Conservation (phyloP, 2,888 invertebrate genomes). For the Macrophya alboannulata region DNA sequence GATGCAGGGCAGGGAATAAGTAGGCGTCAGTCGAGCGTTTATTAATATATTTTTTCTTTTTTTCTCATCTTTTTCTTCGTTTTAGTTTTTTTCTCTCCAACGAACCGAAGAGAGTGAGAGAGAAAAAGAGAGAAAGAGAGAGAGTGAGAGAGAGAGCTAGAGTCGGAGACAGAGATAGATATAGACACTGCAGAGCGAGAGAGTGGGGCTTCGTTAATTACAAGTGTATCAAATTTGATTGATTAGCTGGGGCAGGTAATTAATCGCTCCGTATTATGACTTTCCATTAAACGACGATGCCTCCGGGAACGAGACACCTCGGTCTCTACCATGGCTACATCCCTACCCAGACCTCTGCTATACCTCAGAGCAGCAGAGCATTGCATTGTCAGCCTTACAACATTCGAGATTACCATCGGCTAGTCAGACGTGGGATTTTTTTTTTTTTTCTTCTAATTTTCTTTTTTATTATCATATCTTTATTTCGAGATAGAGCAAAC, state of each 20-base stretch:
- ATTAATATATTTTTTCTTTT: slow-evolving; percentile 27
- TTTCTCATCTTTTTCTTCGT: too few species aligned
- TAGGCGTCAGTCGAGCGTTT: slow-evolving; percentile 36
- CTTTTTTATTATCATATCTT: slow-evolving; percentile 1
- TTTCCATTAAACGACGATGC: slow-evolving; percentile 56
- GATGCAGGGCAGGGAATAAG: neutral
- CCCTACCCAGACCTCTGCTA: too few species aligned
- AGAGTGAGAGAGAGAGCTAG: slow-evolving; percentile 6
- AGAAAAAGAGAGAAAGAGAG: slow-evolving; percentile 53
- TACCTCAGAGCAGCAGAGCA: too few species aligned
- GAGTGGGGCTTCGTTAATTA: slow-evolving; percentile 48
- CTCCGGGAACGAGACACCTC: slow-evolving; percentile 37
- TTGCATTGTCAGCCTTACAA: slow-evolving; percentile 26
- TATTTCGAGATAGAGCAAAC: neutral
- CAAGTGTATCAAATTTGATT: slow-evolving; percentile 56
- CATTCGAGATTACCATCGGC: slow-evolving; percentile 25
- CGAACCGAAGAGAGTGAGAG: slow-evolving; percentile 52
- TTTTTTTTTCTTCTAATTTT: too few species aligned
- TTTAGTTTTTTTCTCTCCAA: slow-evolving; percentile 53
- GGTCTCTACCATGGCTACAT: too few species aligned
- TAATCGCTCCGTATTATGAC: slow-evolving; percentile 57
- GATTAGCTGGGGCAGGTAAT: slow-evolving; percentile 50
- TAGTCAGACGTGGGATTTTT: too few species aligned
- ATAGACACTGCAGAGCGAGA: too few species aligned
- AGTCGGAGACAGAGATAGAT: too few species aligned